Evolutionary conservation across 2,888 invertebrate genomes (phyloP).

Genomic region (Epinotia ramella): DNA sequence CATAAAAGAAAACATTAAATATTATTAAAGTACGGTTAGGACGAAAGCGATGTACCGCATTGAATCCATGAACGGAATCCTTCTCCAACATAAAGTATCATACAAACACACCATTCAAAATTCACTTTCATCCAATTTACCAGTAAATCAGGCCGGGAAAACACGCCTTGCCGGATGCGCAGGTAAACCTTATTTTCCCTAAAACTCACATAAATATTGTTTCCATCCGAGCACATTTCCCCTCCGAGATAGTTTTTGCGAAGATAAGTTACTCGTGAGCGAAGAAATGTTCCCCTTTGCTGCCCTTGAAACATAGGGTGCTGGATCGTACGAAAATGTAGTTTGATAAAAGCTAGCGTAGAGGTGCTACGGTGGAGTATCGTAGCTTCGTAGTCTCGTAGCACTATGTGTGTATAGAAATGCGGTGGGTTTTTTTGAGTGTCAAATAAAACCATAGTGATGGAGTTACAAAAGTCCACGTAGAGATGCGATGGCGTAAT

Average conservation of each 20-base stretch:
- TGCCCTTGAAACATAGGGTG: not conserved
- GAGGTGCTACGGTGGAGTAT: not conserved
- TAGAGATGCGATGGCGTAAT: too few species aligned
- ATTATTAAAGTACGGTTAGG: too few species aligned
- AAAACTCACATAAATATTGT: constrained; percentile 21
- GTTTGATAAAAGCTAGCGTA: not conserved
- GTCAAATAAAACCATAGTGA: too few species aligned
- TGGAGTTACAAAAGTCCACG: too few species aligned
- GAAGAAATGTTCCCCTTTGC: not conserved
- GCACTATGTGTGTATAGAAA: not conserved
- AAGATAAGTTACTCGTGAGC: constrained; percentile 1
- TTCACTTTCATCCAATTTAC: not conserved
- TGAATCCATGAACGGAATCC: not conserved
- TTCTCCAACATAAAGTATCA: not conserved
- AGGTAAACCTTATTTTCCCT: constrained; percentile 24
- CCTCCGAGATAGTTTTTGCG: not conserved
- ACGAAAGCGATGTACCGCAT: too few species aligned
- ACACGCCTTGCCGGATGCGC: constrained; percentile 14
- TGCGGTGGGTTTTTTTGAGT: too few species aligned
- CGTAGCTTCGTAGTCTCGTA: not conserved
- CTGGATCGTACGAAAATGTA: not conserved
- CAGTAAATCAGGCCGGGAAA: constrained; percentile 4
- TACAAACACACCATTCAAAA: not conserved
- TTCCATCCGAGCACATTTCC: not conserved
- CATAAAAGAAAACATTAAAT: too few species aligned